Base-by-base conservation (phyloP, 2,888 invertebrate genomes). In the Patella caerulea region DNA sequence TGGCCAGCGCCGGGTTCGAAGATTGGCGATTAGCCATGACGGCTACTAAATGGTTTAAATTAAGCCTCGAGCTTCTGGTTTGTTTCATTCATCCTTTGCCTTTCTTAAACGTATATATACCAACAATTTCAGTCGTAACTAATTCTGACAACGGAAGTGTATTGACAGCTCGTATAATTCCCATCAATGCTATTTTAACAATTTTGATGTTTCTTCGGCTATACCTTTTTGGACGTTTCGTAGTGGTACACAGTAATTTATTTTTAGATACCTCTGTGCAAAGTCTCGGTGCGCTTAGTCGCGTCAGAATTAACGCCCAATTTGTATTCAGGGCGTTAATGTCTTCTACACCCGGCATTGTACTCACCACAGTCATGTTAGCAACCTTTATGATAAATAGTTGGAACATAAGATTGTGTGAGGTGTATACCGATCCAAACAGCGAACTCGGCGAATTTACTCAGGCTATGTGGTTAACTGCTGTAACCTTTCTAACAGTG, bases 191-290 rank as follows among this genome's bases (percentile, higher is more conserved):
- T 72, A 82, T 88, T 56, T 83, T 88, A 73, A 85, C 88, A 5
- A 85, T 88, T 76, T 73, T 86, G 24, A 88, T 88, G 88, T 88
- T 88, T 74, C 77, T 86, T 70, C 79, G 88, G 65, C 81, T 88
- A 1, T 88, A 88, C 79, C 83, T 87, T 29, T 77, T 87, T 29
- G 85, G 86, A 72, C 77, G 87, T 12, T 86, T 86, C 78, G 81
- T 88, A 15, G 87, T 88, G 19, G 86, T 87, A 5, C 88, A 88
- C 77, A 88, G 87, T 76, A 85, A 84, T 45, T 79, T 88, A 14
- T 86, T 88, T 76, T 83, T 86, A 76, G 88, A 88, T 78, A 88
- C 87, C 2, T 87, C 87, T 3, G 87, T 88, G 0, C 88, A 88
- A 76, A 88, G 88, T 82, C 80, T 88, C 14, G 87, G 87, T n/a